Base-by-base conservation (phyloP, 2,113 vertebrate species). In the Dipodomys merriami region DNA sequence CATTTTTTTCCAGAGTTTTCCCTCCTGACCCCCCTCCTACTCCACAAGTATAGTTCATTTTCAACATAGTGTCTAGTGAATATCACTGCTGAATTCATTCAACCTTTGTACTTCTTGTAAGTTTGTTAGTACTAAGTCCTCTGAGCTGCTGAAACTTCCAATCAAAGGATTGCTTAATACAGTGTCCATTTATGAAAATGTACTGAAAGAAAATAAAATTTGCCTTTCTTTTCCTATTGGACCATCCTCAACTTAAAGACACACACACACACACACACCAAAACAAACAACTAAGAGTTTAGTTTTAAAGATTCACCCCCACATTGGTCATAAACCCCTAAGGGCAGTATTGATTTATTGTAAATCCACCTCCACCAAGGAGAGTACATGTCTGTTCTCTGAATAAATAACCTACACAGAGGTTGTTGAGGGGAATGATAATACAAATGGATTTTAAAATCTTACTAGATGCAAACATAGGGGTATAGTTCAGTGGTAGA, bases 101-200 rank as follows among this genome's bases (percentile, higher is more conserved):
- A 12, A 23, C 23, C 12, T 15, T 25, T 46, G 44, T 22, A 8
- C 6, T 64, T 20, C 53, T 88, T 78, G 57, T 2, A 62, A 72
- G 25, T 73, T 79, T 73, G 49, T 64, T 64, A 39, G 8, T 5
- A 83, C 6, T 11, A 90, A 86, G 35, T 49, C 35, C 33, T 86
- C 30, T 62, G 35, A 27, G 1, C 8, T 80, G 29, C 80, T 30
- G 19, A n/a, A 87, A 44, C 7, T 77, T 83, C 12, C 20, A 80
- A 46, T 80, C 20, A 91, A 68, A 89, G 67, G 86, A 35, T 29
- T 90, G 5, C n/a, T 84, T 69, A 64, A 46, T 2, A 44, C 46
- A 33, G 27, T 49, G n/a, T 12, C 33, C 64, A 83, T 79, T 74
- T 67, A 83, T 85, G 57, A 85, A 96, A 95, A 91, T 20, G 13